Evolutionary conservation across 2,797 vertebrate genomes (phyloP).

Genomic region (Sus cebifrons): DNA sequence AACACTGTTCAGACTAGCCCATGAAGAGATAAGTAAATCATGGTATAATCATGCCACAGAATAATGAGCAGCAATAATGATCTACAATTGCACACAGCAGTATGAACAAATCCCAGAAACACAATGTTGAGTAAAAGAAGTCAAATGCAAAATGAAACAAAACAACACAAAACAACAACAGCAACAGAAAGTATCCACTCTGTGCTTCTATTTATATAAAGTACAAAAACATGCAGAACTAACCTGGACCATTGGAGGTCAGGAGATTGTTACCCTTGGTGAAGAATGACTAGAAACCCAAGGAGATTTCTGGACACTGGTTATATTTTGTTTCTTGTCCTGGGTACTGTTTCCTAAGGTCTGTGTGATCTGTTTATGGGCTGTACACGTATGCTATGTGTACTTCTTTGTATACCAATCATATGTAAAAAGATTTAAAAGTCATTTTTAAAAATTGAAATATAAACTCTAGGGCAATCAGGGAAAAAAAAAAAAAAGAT

Average conservation of each 20-base stretch:
- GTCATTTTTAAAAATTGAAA: constrained; percentile 24
- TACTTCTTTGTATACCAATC: not conserved
- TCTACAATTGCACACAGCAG: not conserved
- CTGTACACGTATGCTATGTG: not conserved
- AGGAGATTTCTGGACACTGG: not conserved
- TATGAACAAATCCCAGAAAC: not conserved
- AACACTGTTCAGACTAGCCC: not conserved
- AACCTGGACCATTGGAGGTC: not conserved
- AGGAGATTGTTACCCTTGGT: not conserved
- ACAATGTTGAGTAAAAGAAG: not conserved
- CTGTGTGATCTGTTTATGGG: not conserved
- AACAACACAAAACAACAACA: no score
- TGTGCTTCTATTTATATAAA: not conserved
- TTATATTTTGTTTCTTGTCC: constrained; percentile 38
- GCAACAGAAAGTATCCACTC: not conserved
- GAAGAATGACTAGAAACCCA: not conserved
- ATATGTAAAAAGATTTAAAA: not conserved
- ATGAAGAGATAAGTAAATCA: not conserved
- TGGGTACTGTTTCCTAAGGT: not conserved
- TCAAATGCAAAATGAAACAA: not conserved
- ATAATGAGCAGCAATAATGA: not conserved
- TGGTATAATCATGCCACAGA: not conserved
- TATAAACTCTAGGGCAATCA: not conserved
- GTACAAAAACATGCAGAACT: not conserved
- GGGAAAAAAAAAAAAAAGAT: not conserved